Evolutionary conservation across 2,888 invertebrate species (phyloP), one percentile per base, ranked within the genome.

Genomic region (Hesperia comma): DNA sequence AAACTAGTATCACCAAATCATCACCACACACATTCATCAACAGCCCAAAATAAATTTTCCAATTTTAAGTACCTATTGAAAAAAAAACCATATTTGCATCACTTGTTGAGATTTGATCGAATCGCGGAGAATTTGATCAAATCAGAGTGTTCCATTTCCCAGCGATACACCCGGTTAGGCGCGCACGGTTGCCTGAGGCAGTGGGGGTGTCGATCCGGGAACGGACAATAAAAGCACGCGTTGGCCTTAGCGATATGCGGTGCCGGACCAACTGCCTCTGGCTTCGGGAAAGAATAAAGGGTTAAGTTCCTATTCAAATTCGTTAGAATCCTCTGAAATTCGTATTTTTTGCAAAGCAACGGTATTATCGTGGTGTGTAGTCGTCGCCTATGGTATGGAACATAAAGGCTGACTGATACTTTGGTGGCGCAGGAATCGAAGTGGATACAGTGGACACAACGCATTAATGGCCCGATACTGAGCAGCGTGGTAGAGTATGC

Each of bases 201-300:
- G 26, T 21, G 33, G 17, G 43, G 62, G 32, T 60, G 33, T 43
- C 46, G 63, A 43, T 40, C 40, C 46, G 56, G 37, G 55, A 17
- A 15, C 8, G 55, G 53, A 88, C 88, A 86, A 88, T 88, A 85
- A 87, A 88, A 87, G 76, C 83, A 82, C 75, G 79, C 78, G 77
- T 72, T 77, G 81, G 81, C 87, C 87, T 89, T 87, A 86, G 90
- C 86, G 90, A 89, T 85, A 87, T 88, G 82, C 81, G 84, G 79
- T 89, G 89, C 87, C 78, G 77, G 73, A 74, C 74, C 75, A 77
- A 19, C 15, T 74, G 81, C 86, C 86, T 78, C 81, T 79, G 86
- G 89, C 75, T 70, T 75, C 79, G 79, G 78, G 79, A 81, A 61
- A 51, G 49, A 51, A 6, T 10, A 40, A 61, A 49, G 21, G 12